A percentile compares a stretch with the other conserved stretches of the same genome.
These are phyloP conservation scores for Desmophyllum pertusum DNA, from an alignment of 92 coral and sea anemone species.

Conservation along the genomic window DNA sequence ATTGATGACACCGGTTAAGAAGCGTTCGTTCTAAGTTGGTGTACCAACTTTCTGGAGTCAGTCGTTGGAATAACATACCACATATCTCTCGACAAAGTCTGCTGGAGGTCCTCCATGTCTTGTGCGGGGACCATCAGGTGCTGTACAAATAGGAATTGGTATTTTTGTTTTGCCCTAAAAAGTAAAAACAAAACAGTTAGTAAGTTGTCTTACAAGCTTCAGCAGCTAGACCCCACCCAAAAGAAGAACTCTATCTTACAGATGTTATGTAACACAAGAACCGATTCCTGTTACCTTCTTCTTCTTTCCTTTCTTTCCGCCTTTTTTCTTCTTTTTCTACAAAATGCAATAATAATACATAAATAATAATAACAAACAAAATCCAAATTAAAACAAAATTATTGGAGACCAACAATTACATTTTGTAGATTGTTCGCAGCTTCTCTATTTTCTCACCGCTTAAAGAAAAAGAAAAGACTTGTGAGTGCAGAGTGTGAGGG, in stretches of 20 bases:
- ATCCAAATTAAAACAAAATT: not conserved
- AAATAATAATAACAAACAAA: not conserved
- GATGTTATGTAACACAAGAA: not conserved
- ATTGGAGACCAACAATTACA: not conserved
- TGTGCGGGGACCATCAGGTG: slow-evolving; percentile 97
- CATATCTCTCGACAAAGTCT: slow-evolving; percentile 87
- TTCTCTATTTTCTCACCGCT: too few relatives aligned
- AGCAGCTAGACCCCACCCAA: too few relatives aligned
- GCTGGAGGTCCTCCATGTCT: slow-evolving; percentile 96
- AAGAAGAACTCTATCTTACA: too few relatives aligned
- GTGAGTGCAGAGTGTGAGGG: too few relatives aligned
- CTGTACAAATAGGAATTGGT: slow-evolving; percentile 99
- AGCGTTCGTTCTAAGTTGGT: too few relatives aligned
- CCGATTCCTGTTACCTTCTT: slow-evolving; percentile 69
- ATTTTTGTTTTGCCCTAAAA: slow-evolving; percentile 93
- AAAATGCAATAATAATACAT: not conserved
- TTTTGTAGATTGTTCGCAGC: too few relatives aligned
- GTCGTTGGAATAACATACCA: too few relatives aligned
- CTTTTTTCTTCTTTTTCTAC: slow-evolving; percentile 93
- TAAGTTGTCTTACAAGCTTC: not conserved
- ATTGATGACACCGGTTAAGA: too few relatives aligned
- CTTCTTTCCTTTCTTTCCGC: slow-evolving; percentile 94
- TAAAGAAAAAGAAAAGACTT: too few relatives aligned
- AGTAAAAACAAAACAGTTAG: not conserved
- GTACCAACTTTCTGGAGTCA: too few relatives aligned